Evolutionary conservation across 1,140 invertebrate genomes (phyloP).

Genomic region (Ceratina calcarata): DNA sequence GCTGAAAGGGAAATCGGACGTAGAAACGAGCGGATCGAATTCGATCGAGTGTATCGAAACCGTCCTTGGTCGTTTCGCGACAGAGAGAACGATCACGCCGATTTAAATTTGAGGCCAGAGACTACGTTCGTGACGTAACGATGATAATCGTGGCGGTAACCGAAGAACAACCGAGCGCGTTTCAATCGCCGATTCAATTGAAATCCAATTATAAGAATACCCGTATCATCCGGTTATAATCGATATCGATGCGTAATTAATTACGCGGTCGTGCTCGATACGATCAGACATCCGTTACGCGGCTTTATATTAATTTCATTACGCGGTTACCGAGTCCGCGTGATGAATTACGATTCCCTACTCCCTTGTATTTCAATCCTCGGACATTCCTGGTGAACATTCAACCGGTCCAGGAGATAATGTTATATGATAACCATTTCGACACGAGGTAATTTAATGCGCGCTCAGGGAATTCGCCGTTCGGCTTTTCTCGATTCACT

Average conservation of each 20-base stretch:
- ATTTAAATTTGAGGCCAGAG: constrained; percentile 53
- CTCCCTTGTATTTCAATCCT: background rate
- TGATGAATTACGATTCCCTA: background rate
- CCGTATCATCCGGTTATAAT: background rate
- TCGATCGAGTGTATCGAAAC: constrained; percentile 1
- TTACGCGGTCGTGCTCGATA: background rate
- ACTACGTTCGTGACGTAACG: constrained; percentile 59
- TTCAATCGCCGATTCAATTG: background rate
- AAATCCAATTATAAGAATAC: background rate
- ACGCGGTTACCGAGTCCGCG: background rate
- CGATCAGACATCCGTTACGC: background rate
- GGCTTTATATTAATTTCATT: constrained; percentile 24
- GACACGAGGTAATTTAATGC: constrained; percentile 8
- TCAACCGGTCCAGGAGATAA: background rate
- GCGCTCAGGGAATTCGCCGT: too few relatives aligned
- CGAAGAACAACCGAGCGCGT: background rate
- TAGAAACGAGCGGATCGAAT: constrained; percentile 4
- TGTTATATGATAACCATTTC: constrained; percentile 8
- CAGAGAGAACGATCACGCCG: constrained; percentile 1
- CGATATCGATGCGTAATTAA: constrained; percentile 2
- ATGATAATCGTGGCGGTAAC: constrained; percentile 51
- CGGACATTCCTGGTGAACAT: background rate
- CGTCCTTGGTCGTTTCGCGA: constrained; percentile 23
- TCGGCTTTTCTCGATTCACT: background rate
- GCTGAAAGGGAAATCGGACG: background rate